Evolutionary conservation across 1,140 invertebrate species (phyloP), one percentile per base, ranked within the genome.

Genomic region (Pantala flavescens): DNA sequence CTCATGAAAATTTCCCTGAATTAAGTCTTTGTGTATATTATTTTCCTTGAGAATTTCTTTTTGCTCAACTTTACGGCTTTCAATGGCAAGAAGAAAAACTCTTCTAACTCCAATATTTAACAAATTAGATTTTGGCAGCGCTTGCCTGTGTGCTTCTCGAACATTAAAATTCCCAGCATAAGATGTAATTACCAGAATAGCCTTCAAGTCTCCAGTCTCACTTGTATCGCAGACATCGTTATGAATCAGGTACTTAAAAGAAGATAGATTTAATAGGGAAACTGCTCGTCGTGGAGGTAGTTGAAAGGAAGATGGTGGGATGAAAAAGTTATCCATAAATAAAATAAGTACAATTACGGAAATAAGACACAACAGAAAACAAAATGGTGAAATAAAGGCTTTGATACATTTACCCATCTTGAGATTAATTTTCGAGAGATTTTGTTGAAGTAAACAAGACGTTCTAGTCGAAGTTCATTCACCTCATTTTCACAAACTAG

Each of bases 1-100:
- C 71, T 72, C 71, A 16, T 24, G 16, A 16, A 72, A 72, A 72
- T 72, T 72, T 42, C 71, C 71, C 16, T 72, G 71, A 24, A 72
- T 23, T 3, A 72, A 19, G 23, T 72, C 71, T 3, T 2, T 3
- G 23, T 72, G 2, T 16, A 24, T 5, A 5, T 19, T 16, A 42
- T 24, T 23, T 42, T 72, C 71, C 5, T 72, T 72, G 10, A 24
- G 1, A 16, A 72, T 19, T 72, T 72, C 71, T 72, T 72, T n/a
- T 24, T 72, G 71, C 16, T 72, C 16, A 5, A 72, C 23, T 24
- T 14, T 19, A 5, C 23, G 14, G 12, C n/a, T 23, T 24, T 9
- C 9, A 23, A 72, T 19, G 3, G 71, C 71, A 2, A 72, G 71
- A 23, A 42, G 23, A 72, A 72, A 72, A 23, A 72, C 36, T 42